Percentiles rank a stretch among this genome's conserved stretches.
These are phyloP conservation scores for Chelonus formosanus DNA, from an alignment of 2,888 invertebrate species.

Conservation along the genomic window DNA sequence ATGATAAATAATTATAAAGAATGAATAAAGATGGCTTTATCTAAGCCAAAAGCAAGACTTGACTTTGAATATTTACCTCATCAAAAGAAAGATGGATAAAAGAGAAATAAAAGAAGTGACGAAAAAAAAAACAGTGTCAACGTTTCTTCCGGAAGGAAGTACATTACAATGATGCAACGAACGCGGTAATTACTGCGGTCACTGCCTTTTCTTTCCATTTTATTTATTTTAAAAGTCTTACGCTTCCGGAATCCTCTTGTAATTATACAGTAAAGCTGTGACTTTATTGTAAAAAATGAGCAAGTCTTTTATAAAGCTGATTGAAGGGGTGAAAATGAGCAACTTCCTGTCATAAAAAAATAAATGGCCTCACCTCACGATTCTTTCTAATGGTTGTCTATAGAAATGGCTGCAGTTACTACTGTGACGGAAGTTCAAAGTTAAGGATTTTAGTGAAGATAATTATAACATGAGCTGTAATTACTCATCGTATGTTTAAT, in stretches of 20 bases:
- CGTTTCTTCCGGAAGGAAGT: constrained; percentile 3
- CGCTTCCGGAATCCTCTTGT: constrained; percentile 2
- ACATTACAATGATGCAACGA: constrained; percentile 25
- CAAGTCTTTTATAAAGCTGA: constrained; percentile 9
- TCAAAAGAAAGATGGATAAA: no score
- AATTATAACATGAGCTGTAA: constrained; percentile 65
- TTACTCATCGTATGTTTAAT: constrained; percentile 44
- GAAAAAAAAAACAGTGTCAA: no score
- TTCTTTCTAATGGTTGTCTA: constrained; percentile 22
- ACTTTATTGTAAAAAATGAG: constrained; percentile 14
- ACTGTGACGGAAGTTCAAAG: constrained; percentile 22
- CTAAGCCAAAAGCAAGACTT: no score
- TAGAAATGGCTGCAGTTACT: constrained; percentile 9
- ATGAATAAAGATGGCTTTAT: no score
- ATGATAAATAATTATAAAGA: no score
- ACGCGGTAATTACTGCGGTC: constrained; percentile 21
- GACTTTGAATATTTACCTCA: no score
- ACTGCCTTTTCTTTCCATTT: constrained; percentile 9
- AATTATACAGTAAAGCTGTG: constrained; percentile 25
- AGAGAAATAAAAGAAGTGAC: no score
- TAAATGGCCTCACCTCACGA: constrained; percentile 1
- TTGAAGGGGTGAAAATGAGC: constrained; percentile 15
- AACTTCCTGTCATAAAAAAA: constrained; percentile 3
- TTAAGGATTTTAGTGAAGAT: constrained; percentile 55
- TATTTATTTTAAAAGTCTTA: constrained; percentile 23